Base-by-base conservation (phyloP, 2,113 vertebrate species). In the Anas platyrhynchos region DNA sequence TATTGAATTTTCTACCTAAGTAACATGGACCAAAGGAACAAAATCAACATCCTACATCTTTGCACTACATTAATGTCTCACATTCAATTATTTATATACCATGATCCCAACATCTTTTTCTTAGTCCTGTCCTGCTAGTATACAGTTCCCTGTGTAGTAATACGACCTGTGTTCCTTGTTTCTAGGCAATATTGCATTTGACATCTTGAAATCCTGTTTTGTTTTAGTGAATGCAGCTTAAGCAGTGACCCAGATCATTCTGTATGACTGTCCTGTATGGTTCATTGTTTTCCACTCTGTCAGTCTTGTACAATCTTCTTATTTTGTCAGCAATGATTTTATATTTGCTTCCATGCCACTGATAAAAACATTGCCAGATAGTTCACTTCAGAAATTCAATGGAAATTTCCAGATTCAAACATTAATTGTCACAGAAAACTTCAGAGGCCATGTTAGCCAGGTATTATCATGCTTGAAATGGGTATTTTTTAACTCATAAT, bases 201-300 rank as follows among this genome's bases (percentile, higher is more conserved):
- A 27, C 20, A 66, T 25, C 48, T 23, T 31, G 31, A 87, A 91
- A 61, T 52, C 31, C 11, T 56, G 61, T 68, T 34, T 86, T 78
- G 5, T 46, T 87, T 87, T 15, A 63, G 69, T 46, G 61, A 93
- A 65, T 20, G 63, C 66, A 72, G 25, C 13, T 78, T 71, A 68
- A 93, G 56, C 38, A 91, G 34, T 75, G 93, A 95, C 66, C 87
- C 81, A 61, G 62, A 43, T 82, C 43, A 68, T 79, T 72, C 27
- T 82, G 38, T 78, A 16, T 82, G 74, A 78, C 56, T 84, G 56
- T 32, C 32, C 18, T 78, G 36, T 11, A 29, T 0, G 2, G 26
- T 46, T 86, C 36, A 38, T 38, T 52, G 48, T 66, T 86, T 94
- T 56, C 36, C 3, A 8, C 25, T 63, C 29, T 1, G 15, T 78